These are phyloP conservation scores for Neomicropteryx cornuta DNA, from an alignment of 1,140 invertebrate species.

Conservation along the genomic window DNA sequence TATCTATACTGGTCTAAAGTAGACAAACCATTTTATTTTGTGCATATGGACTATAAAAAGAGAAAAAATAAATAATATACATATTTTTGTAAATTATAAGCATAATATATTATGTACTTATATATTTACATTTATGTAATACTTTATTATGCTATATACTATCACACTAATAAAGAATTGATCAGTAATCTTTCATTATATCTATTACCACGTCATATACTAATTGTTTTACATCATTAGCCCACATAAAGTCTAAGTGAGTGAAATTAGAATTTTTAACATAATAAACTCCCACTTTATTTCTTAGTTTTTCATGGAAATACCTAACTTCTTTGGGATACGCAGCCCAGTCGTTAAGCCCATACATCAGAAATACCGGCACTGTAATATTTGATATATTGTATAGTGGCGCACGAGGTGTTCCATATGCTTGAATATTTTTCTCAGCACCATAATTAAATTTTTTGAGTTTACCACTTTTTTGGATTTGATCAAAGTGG, in stretches of 20 bases:
- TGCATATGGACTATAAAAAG: too few species aligned
- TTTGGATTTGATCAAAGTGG: constrained; percentile 47
- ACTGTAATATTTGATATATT: constrained; percentile 39
- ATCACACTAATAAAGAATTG: too few species aligned
- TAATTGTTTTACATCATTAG: constrained; percentile 23
- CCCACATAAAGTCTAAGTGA: constrained; percentile 41
- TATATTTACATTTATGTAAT: too few species aligned
- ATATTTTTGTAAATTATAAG: too few species aligned
- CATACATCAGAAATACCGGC: constrained; percentile 48
- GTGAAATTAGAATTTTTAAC: constrained; percentile 28
- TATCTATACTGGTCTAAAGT: too few species aligned
- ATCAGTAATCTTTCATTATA: constrained; percentile 21
- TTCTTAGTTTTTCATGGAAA: constrained; percentile 24
- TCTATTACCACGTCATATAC: constrained; percentile 23
- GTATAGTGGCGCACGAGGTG: constrained; percentile 45
- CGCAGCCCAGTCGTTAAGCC: constrained; percentile 45
- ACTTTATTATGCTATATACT: too few species aligned
- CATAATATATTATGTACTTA: too few species aligned
- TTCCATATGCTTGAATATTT: constrained; percentile 27
- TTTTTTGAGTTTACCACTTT: constrained; percentile 24
- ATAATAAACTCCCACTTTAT: constrained; percentile 25
- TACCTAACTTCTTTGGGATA: constrained; percentile 27
- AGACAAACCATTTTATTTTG: too few species aligned
- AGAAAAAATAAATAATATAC: too few species aligned
- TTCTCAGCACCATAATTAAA: constrained; percentile 25